phyloP scores from a whole-genome alignment of 2,888 invertebrate genomes.

The Leucoptera coffeella region DNA sequence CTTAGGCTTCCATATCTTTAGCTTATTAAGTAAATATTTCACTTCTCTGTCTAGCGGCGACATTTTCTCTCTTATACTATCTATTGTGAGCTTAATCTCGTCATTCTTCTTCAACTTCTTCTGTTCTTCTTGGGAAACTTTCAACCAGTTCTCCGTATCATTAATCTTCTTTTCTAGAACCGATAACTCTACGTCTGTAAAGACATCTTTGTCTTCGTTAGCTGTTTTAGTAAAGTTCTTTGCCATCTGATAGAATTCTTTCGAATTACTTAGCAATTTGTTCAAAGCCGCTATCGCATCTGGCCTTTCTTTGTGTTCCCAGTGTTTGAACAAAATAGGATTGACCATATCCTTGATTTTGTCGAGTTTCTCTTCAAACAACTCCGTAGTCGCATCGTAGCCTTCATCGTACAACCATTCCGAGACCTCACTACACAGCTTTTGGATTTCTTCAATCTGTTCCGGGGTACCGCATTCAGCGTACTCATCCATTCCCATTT shows the following conservation, averaged over 20 bases:
- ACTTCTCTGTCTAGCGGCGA: slow-evolving; percentile 83
- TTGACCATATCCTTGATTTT: slow-evolving; percentile 66
- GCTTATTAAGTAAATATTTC: slow-evolving; percentile 89
- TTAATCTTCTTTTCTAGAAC: slow-evolving; percentile 75
- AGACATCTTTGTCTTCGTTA: slow-evolving; percentile 72
- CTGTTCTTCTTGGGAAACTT: slow-evolving; percentile 57
- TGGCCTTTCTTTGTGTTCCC: slow-evolving; percentile 85
- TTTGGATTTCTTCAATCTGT: slow-evolving; percentile 67
- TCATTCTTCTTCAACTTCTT: slow-evolving; percentile 61
- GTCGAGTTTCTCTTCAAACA: slow-evolving; percentile 72
- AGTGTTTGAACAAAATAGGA: slow-evolving; percentile 72
- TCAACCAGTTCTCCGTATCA: slow-evolving; percentile 68
- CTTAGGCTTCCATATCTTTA: slow-evolving; percentile 80
- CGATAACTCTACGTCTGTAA: slow-evolving; percentile 82
- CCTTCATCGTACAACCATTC: slow-evolving; percentile 98
- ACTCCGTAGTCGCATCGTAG: slow-evolving; percentile 71
- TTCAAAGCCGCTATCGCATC: slow-evolving; percentile 78
- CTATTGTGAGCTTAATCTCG: slow-evolving; percentile 74
- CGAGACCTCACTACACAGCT: slow-evolving; percentile 62
- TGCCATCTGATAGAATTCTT: slow-evolving; percentile 70
- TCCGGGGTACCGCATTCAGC: slow-evolving; percentile 67
- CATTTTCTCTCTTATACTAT: slow-evolving; percentile 84
- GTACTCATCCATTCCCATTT: slow-evolving; percentile 73
- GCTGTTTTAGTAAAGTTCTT: slow-evolving; percentile 67
- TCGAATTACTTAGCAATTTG: slow-evolving; percentile 76